Evolutionary conservation across 92 coral and sea anemone genomes (phyloP).

Genomic region (Blastomussa wellsi): DNA sequence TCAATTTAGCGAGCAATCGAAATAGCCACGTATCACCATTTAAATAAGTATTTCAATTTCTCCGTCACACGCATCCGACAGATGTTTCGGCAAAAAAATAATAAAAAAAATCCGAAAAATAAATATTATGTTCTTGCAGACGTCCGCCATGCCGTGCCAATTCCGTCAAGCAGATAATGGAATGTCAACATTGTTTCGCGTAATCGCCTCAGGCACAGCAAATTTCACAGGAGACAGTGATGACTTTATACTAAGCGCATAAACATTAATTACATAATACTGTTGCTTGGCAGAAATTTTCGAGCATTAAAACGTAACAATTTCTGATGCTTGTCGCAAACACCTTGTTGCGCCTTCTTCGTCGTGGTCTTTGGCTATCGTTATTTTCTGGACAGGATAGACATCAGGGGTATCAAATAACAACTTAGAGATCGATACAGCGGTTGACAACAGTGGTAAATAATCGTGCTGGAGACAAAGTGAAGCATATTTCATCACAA

Average conservation of each 20-base stretch:
- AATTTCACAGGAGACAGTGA: background rate
- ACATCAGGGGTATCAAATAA: background rate
- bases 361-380: background rate
- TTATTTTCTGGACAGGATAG: background rate
- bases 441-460: background rate
- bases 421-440: too few relatives aligned
- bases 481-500: background rate
- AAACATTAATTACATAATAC: too few relatives aligned
- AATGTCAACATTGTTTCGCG: conserved; percentile 29
- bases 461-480: background rate
- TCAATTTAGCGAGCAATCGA: background rate
- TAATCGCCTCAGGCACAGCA: conserved; percentile 25
- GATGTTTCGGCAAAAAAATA: background rate
- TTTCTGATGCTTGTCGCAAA: too few relatives aligned
- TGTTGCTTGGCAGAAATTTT: background rate
- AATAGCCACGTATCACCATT: background rate
- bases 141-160: conserved; percentile 3
- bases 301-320: too few relatives aligned
- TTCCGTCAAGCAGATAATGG: background rate
- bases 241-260: background rate
- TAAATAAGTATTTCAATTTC: background rate
- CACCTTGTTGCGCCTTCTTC: background rate
- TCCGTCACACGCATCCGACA: background rate
- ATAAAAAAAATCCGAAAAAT: background rate
- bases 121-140: too few relatives aligned